Conservation (phyloP, 2,113 vertebrate species). For the Machaerirhynchus nigripectus region DNA sequence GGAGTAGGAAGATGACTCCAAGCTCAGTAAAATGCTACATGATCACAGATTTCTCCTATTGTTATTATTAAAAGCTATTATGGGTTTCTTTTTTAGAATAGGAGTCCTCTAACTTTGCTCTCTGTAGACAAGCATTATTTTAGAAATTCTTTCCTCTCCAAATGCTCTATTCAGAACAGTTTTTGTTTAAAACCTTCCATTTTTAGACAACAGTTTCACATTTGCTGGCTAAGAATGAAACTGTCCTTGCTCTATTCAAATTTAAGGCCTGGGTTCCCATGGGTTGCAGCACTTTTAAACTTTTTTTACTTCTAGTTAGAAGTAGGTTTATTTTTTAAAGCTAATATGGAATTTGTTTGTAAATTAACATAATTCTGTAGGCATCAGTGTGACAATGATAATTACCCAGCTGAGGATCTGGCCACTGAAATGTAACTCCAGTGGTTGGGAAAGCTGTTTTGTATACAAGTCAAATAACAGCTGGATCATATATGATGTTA, state of each 20-base stretch:
- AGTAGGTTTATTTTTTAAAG: conserved; percentile 38
- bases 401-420: background rate
- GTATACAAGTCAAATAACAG: background rate
- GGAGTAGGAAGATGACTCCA: conserved; percentile 17
- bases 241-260: background rate
- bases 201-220: background rate
- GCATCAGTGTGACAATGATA: background rate
- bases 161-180: background rate
- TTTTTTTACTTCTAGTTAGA: conserved; percentile 1
- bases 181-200: background rate
- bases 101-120: background rate
- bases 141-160: background rate
- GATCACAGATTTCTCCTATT: conserved; percentile 3
- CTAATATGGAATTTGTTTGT: conserved; percentile 9
- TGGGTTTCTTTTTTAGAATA: background rate
- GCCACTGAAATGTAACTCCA: background rate
- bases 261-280: conserved; percentile 11
- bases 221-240: conserved; percentile 30
- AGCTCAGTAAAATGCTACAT: conserved; percentile 49
- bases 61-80: conserved; percentile 17
- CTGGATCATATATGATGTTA: background rate
- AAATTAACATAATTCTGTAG: background rate
- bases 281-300: background rate
- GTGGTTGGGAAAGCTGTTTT: background rate
- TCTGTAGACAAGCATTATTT: background rate